Evolutionary conservation across 2,888 invertebrate genomes (phyloP), one percentile per base, ranked within the genome.

Genomic region (Physocephala rufipes): DNA sequence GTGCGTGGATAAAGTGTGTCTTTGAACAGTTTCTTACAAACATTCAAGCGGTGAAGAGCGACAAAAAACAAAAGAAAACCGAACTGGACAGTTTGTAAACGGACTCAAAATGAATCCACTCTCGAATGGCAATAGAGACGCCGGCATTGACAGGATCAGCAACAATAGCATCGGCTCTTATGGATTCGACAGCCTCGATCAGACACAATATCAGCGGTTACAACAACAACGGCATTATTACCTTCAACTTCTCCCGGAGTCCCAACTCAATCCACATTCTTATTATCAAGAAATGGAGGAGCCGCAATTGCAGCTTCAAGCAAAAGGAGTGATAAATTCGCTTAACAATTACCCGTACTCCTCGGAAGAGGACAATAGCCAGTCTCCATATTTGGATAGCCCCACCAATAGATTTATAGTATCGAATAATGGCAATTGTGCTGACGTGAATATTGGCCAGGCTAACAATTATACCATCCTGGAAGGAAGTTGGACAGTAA

Each of bases 281-380:
- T n/a, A n/a, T n/a, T n/a, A 1, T 5, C 71, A 69, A 62, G 49
- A 24, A 45, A 36, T 49, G 13, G 7, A 24, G 24, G 24, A 58
- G 16, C 53, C 68, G 61, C 71, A 72, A 71, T 72, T 58, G 45
- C 26, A 53, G 28, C 13, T 26, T 26, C 70, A 19, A 19, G 24
- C 45, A 21, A 13, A 58, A n/a, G 67, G 43, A 7, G 66, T 58
- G 21, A 73, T n/a, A n/a, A n/a, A 71, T 19, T 75, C 77, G 4
- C 68, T 76, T 7, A 76, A 74, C 30, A 79, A 81, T 72, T 79
- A 79, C 51, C 76, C 78, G 30, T 84, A 82, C 71, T 78, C 83
- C 30, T 85, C 85, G 15, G 84, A 84, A 75, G 85, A 85, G 72
- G 85, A 84, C 66, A 77, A 75, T 61, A 81, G 79, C 63, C 82